Evolutionary conservation across 35 echinoderm and acorn worm genomes (phyloP).

Genomic region (Patiria miniata): DNA sequence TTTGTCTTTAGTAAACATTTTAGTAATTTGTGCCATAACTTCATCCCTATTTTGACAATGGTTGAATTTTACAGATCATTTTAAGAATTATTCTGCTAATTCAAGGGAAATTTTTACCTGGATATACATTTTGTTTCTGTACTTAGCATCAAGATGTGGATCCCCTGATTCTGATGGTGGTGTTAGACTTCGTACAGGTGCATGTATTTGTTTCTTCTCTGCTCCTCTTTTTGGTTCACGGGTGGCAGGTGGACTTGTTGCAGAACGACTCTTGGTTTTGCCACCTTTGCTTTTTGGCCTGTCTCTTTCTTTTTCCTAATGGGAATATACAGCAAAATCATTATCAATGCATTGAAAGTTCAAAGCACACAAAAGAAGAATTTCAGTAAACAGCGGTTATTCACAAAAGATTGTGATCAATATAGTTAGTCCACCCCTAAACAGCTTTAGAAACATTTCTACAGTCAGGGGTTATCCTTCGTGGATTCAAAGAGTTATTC

Average conservation of each 20-base stretch:
- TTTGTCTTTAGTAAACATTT: no score
- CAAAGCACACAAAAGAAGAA: background rate
- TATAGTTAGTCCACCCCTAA: background rate
- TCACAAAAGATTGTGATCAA: background rate
- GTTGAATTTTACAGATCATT: no score
- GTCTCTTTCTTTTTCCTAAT: slow-evolving; percentile 85
- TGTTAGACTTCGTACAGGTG: slow-evolving; percentile 28
- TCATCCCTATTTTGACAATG: no score
- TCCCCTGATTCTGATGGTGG: slow-evolving; percentile 80
- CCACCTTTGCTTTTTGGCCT: slow-evolving; percentile 94
- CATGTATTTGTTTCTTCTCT: slow-evolving; percentile 14
- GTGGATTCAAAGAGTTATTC: no score
- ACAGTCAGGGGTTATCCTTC: no score
- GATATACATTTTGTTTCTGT: slow-evolving; percentile 93
- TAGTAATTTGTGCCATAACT: no score
- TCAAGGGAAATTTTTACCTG: slow-evolving; percentile 80
- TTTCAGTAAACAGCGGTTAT: background rate
- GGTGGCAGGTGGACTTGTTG: slow-evolving; percentile 55
- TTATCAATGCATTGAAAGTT: background rate
- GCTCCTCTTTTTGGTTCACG: slow-evolving; percentile 55
- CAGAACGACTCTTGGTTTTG: slow-evolving; percentile 50
- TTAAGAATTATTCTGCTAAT: no score
- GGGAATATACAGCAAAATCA: background rate
- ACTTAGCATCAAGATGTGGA: slow-evolving; percentile 94
- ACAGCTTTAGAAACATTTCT: background rate